Percentiles rank a stretch among this genome's conserved stretches.
phyloP scores from a whole-genome alignment of 2,797 vertebrate species.

The Ibycter americanus region DNA sequence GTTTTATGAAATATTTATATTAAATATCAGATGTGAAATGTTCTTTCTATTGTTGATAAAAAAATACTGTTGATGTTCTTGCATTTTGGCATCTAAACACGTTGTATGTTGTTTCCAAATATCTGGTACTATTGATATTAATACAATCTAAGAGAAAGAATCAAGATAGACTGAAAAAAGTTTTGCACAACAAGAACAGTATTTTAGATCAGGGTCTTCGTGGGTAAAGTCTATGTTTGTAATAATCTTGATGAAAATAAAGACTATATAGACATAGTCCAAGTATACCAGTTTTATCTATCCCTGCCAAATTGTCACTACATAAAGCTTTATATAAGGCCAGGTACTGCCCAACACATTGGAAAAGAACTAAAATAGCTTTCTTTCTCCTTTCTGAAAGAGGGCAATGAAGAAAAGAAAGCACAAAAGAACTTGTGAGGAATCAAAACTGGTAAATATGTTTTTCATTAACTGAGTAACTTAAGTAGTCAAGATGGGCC shows the following conservation, averaged over 20 bases:
- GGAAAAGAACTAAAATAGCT: neutral
- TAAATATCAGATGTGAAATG: neutral
- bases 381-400: neutral
- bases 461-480: neutral
- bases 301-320: neutral
- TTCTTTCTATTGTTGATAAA: neutral
- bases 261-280: neutral
- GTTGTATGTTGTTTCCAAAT: neutral
- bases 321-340: neutral
- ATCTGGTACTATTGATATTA: neutral
- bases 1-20: neutral
- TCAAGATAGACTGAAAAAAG: neutral
- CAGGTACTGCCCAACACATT: neutral
- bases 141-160: neutral
- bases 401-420: neutral
- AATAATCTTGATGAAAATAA: neutral
- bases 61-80: neutral
- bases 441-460: neutral
- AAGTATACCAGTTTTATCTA: neutral
- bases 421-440: neutral
- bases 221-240: accelerated
- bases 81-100: neutral
- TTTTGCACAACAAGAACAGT: neutral
- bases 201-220: neutral
- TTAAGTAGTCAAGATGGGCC: neutral